Percentiles rank a stretch among this genome's conserved stretches.
Conservation (phyloP, 2,797 vertebrate species). For the Leptatherina wallacei region DNA sequence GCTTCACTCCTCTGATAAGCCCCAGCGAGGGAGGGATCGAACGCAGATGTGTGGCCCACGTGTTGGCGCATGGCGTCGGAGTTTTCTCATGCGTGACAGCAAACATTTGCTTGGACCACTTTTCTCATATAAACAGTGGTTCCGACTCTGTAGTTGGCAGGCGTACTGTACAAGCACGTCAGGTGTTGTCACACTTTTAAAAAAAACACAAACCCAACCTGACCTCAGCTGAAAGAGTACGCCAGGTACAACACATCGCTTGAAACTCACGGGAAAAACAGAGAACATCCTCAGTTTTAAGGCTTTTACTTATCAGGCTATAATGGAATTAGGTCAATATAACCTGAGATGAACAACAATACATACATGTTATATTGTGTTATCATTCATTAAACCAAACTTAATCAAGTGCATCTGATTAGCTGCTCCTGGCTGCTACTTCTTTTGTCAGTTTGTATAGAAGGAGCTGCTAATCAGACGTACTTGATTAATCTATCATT, state of each 20-base stretch:
- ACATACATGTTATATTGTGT: neutral
- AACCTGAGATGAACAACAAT: neutral
- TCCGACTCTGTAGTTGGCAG: constrained; percentile 34
- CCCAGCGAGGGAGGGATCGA: constrained; percentile 7
- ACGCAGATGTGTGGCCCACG: constrained; percentile 54
- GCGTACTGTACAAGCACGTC: neutral
- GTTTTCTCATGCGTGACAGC: constrained; percentile 36
- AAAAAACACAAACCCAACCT: constrained; percentile 36
- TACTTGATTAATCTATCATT: neutral
- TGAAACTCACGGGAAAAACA: neutral
- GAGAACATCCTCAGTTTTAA: neutral
- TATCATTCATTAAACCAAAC: neutral
- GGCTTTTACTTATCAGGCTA: neutral
- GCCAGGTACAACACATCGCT: neutral
- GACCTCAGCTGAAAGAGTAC: constrained; percentile 3
- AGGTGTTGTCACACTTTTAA: constrained; percentile 9
- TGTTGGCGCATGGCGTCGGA: constrained; percentile 21
- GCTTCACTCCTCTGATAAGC: constrained; percentile 19
- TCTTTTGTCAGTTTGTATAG: neutral
- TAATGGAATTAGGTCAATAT: neutral
- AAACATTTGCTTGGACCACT: constrained; percentile 25
- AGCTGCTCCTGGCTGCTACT: too few relatives aligned
- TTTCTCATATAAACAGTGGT: constrained; percentile 37
- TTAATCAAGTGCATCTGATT: too few relatives aligned
- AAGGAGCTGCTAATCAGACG: neutral